Evolutionary conservation across 2,888 invertebrate species (phyloP).

Genomic region (Caenorhabditis sulstoni): DNA sequence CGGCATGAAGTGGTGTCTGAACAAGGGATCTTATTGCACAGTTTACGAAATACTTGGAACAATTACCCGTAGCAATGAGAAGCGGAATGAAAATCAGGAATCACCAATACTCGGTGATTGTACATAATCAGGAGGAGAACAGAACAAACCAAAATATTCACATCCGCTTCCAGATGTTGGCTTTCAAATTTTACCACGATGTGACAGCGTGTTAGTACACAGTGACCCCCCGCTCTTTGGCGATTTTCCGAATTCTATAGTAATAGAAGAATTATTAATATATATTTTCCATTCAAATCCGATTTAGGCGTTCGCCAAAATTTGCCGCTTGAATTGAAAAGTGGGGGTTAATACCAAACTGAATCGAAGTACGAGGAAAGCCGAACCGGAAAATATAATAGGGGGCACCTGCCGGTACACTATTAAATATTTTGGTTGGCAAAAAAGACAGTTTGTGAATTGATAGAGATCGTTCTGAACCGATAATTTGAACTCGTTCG

Average conservation of each 20-base stretch:
- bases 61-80: slow-evolving; percentile 35
- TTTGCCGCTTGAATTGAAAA: slow-evolving; percentile 28
- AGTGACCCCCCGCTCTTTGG: not conserved
- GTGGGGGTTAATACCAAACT: slow-evolving; percentile 47
- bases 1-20: slow-evolving; percentile 57
- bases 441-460: slow-evolving; percentile 10
- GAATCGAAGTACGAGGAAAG: slow-evolving; percentile 16
- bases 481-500: not conserved
- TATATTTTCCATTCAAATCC: slow-evolving; percentile 47
- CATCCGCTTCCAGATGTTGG: not conserved
- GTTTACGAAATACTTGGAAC: not conserved
- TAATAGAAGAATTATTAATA: slow-evolving; percentile 44
- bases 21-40: not conserved
- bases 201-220: not conserved
- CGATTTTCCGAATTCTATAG: slow-evolving; percentile 9
- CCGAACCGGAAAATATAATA: slow-evolving; percentile 56
- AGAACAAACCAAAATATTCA: not conserved
- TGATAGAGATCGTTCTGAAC: not conserved
- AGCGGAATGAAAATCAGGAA: slow-evolving; percentile 28
- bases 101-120: slow-evolving; percentile 33
- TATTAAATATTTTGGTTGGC: slow-evolving; percentile 25
- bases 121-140: slow-evolving; percentile 16
- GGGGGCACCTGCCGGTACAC: slow-evolving; percentile 29
- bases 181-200: not conserved
- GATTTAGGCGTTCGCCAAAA: slow-evolving; percentile 39